Base-by-base conservation (phyloP, 2,113 vertebrate species). In the Alligator mississippiensis region DNA sequence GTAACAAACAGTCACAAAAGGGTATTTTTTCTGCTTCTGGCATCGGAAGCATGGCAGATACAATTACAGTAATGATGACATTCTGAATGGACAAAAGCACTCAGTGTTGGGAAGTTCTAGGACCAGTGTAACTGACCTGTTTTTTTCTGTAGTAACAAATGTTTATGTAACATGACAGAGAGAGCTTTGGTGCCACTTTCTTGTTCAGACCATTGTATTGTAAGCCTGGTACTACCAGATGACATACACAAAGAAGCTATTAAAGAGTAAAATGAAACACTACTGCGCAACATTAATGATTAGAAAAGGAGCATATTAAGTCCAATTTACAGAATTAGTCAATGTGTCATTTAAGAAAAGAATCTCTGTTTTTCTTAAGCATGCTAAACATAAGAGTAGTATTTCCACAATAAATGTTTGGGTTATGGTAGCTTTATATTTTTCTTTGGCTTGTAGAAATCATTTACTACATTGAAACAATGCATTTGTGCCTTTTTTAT, bases 41-140 rank as follows among this genome's bases (percentile, higher is more conserved):
- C 1, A 6, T 34, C 87, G 11, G 34, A 75, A 61, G 38, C 2
- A 3, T 68, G 24, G 54, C 83, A 85, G 63, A 24, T 87, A 47
- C 12, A 72, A 60, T 88, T 94, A 28, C 38, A 87, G 80, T 54
- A 74, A 80, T 93, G 94, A 97, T 93, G 88, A 93, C 94, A 88
- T 89, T 94, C 58, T 90, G 93, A 57, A 82, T 96, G 83, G 24
- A 87, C 97, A 97, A 98, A 98, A 97, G 93, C 72, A 82, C 17
- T 34, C 90, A 95, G 90, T 98, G 98, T 97, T 95, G 58, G 24
- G 57, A 93, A 90, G 77, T 75, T 79, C 80, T 84, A 82, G 68
- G 77, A 19, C 66, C 57, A 54, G 28, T 58, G 11, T 74, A 80
- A 82, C 22, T 82, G 77, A 91, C n/a, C 78, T 88, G 59, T 66